Percentiles rank a stretch among this genome's conserved stretches.
Conservation (phyloP, 2,888 invertebrate species). For the Ectemnius cavifrons region DNA sequence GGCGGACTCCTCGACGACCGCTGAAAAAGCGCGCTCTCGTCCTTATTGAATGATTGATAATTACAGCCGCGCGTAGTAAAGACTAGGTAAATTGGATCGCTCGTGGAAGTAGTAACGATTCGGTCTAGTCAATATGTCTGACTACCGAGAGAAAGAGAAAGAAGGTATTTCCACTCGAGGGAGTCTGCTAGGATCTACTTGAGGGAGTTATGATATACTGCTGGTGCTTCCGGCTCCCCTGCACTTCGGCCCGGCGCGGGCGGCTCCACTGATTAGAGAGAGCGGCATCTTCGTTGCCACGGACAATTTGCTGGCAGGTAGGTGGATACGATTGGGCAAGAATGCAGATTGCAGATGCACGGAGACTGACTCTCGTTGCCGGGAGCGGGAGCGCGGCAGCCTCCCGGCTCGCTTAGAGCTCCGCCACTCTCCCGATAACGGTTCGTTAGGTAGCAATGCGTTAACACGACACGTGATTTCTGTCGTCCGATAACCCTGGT, state of each 20-base stretch:
- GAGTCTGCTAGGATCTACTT: no score
- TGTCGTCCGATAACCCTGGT: slow-evolving; percentile 42
- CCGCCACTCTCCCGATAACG: slow-evolving; percentile 61
- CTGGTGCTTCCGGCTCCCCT: no score
- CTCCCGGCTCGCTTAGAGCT: background rate
- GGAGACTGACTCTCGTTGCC: slow-evolving; percentile 20
- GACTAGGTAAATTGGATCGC: no score
- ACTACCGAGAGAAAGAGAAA: no score
- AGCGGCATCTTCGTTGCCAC: slow-evolving; percentile 22
- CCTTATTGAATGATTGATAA: no score
- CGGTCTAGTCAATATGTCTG: no score
- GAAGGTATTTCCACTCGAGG: no score
- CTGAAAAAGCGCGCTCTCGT: no score
- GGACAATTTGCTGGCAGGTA: slow-evolving; percentile 33
- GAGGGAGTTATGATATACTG: no score
- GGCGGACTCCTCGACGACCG: slow-evolving; percentile 9
- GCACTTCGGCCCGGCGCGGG: background rate
- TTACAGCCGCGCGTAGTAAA: no score
- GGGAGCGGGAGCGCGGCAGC: slow-evolving; percentile 20
- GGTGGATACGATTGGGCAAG: slow-evolving; percentile 26
- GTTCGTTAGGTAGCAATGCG: slow-evolving; percentile 63
- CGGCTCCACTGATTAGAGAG: background rate
- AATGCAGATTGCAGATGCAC: slow-evolving; percentile 44
- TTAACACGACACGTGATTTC: slow-evolving; percentile 64
- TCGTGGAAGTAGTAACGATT: no score